Evolutionary conservation across 2,888 invertebrate genomes (phyloP).

Genomic region (Stictocephala bisonia): DNA sequence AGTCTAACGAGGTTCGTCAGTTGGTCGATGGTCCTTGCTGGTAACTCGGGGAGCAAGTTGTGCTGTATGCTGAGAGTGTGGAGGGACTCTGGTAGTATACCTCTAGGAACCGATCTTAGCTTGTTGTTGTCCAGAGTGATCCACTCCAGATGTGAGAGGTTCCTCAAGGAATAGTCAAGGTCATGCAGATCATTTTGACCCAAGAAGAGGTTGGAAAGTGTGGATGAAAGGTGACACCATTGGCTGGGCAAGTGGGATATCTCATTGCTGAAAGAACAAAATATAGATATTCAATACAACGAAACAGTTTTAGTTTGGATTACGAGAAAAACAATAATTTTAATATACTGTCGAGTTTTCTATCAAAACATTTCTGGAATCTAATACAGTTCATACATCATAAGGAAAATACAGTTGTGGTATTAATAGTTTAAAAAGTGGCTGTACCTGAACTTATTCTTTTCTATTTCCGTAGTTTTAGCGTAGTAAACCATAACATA

Average conservation of each 20-base stretch:
- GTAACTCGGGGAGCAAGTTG: constrained; percentile 77
- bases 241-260: constrained; percentile 69
- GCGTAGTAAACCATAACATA: no score
- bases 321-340: no score
- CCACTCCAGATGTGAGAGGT: constrained; percentile 74
- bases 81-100: constrained; percentile 75
- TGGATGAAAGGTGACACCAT: constrained; percentile 83
- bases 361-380: no score
- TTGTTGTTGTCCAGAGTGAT: constrained; percentile 80
- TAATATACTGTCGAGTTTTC: no score
- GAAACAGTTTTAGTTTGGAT: no score
- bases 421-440: no score
- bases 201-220: constrained; percentile 81
- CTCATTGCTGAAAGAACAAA: constrained; percentile 75
- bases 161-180: constrained; percentile 73
- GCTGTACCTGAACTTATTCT: no score
- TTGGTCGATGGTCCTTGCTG: constrained; percentile 72
- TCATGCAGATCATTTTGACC: constrained; percentile 84
- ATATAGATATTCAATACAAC: no score
- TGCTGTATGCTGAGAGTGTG: constrained; percentile 79
- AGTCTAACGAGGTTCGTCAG: constrained; percentile 72
- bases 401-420: no score
- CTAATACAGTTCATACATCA: no score
- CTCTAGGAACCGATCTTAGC: constrained; percentile 72
- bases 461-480: no score